Conservation (phyloP, 2,888 invertebrate genomes). For the Rhodophaea formosa region DNA sequence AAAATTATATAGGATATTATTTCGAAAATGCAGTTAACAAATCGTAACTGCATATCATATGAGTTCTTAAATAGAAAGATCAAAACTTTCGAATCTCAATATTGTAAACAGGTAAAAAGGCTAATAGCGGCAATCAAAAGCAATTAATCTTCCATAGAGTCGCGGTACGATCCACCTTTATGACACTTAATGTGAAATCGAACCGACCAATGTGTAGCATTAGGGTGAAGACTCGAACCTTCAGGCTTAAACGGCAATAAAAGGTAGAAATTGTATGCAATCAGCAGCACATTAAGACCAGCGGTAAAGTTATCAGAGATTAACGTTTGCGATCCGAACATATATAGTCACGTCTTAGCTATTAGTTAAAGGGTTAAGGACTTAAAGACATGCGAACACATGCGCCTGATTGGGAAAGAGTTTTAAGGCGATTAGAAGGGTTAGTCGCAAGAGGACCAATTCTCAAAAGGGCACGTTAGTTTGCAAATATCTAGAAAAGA, state of each 20-base stretch:
- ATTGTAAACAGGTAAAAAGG: not conserved
- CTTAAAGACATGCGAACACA: slow-evolving; percentile 59
- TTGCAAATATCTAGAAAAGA: too few relatives aligned
- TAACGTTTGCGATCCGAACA: slow-evolving; percentile 56
- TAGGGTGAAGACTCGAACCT: slow-evolving; percentile 29
- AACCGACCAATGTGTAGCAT: slow-evolving; percentile 37
- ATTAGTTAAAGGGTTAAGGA: slow-evolving; percentile 63
- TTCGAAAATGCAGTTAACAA: too few relatives aligned
- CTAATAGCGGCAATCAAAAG: not conserved
- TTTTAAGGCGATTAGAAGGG: not conserved
- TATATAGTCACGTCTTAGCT: slow-evolving; percentile 69
- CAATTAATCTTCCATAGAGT: not conserved
- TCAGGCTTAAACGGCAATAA: slow-evolving; percentile 41
- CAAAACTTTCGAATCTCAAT: not conserved
- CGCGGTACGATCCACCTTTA: not conserved
- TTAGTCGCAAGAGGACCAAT: not conserved
- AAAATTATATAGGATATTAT: too few relatives aligned
- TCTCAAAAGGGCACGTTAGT: not conserved
- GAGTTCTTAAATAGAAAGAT: too few relatives aligned
- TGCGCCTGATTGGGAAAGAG: slow-evolving; percentile 24
- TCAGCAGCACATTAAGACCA: slow-evolving; percentile 59
- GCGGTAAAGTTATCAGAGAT: slow-evolving; percentile 49
- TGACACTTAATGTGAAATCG: slow-evolving; percentile 9
- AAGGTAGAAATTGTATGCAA: slow-evolving; percentile 53
- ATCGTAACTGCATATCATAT: too few relatives aligned